These are phyloP conservation scores for Apotomis capreana DNA, from an alignment of 2,888 invertebrate genomes.

Conservation along the genomic window DNA sequence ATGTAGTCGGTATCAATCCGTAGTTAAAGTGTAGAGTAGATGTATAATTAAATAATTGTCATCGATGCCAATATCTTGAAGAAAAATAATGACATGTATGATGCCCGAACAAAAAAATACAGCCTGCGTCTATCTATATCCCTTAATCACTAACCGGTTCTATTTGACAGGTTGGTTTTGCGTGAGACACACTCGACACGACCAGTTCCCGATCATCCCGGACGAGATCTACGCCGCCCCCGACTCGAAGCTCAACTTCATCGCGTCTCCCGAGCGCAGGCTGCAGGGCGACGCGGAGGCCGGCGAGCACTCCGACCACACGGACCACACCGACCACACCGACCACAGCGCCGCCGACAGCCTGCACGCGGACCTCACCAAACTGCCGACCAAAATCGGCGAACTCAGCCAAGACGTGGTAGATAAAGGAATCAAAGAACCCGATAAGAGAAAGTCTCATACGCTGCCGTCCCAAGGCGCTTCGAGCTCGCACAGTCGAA, in stretches of 20 bases:
- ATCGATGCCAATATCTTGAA: too few relatives aligned
- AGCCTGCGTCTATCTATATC: background rate
- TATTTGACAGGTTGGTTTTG: conserved; percentile 86
- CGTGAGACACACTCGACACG: conserved; percentile 89
- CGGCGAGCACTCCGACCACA: conserved; percentile 78
- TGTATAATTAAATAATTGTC: too few relatives aligned
- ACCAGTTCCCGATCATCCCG: conserved; percentile 87
- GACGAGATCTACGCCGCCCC: conserved; percentile 47
- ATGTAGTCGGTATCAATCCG: too few relatives aligned
- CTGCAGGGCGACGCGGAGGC: conserved; percentile 69
- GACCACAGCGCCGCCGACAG: conserved; percentile 77
- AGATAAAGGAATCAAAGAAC: conserved; percentile 60
- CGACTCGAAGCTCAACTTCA: conserved; percentile 66
- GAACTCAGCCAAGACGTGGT: conserved; percentile 63
- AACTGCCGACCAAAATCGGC: conserved; percentile 54
- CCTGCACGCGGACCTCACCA: conserved; percentile 66
- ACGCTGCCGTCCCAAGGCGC: conserved; percentile 84
- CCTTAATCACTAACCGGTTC: background rate
- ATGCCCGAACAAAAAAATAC: too few relatives aligned
- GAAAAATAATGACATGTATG: too few relatives aligned
- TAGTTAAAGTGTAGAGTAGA: background rate
- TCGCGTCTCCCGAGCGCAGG: conserved; percentile 67
- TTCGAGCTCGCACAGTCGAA: conserved; percentile 84
- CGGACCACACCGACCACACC: conserved; percentile 77
- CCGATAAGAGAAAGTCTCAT: conserved; percentile 75